Evolutionary conservation across 2,797 vertebrate species (phyloP).

Genomic region (Tokudaia muenninki): DNA sequence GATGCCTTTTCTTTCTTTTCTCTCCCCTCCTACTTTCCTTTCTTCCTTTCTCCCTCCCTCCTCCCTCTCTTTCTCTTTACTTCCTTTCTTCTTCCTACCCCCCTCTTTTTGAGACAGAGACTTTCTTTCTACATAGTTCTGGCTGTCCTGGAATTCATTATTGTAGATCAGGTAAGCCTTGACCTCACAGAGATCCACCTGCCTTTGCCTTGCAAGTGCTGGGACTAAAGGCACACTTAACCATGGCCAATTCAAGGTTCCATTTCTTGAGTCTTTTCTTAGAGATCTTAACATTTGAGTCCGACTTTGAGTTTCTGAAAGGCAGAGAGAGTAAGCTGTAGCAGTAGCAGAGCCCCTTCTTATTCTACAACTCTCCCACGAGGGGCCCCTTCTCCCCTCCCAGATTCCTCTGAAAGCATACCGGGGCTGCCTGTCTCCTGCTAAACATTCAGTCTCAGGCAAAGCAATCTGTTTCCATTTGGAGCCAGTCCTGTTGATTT

Average conservation of each 20-base stretch:
- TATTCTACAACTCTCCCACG: not conserved
- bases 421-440: not conserved
- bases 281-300: not conserved
- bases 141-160: not conserved
- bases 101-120: not conserved
- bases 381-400: not conserved
- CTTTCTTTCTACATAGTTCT: not conserved
- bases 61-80: not conserved
- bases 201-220: not conserved
- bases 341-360: not conserved
- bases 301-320: not conserved
- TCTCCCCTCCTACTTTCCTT: too few species aligned
- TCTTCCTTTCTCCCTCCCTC: too few species aligned
- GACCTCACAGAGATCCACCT: not conserved
- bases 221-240: not conserved
- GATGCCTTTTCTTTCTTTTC: not conserved
- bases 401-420: not conserved
- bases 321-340: not conserved
- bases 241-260: not conserved
- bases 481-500: not conserved
- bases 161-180: not conserved
- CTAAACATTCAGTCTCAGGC: not conserved
- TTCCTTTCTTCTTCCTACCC: too few species aligned
- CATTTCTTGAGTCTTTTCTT: not conserved
- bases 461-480: conserved; percentile 19